Evolutionary conservation across 1,140 invertebrate species (phyloP).

Genomic region (Drosophila arizonae): DNA sequence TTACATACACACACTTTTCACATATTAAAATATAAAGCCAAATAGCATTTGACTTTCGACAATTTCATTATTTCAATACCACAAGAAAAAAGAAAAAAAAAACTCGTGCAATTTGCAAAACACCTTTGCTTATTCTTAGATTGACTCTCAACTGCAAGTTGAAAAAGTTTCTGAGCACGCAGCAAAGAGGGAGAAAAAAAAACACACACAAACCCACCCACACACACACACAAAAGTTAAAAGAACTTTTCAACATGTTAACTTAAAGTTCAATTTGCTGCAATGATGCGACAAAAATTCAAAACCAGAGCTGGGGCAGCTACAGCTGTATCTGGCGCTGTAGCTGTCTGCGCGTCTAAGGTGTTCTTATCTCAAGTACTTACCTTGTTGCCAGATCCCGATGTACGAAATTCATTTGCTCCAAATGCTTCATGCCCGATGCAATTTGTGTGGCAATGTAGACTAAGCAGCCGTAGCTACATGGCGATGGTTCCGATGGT

Average conservation of each 20-base stretch:
- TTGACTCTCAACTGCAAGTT: slow-evolving; percentile 34
- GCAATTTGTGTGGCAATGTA: slow-evolving; percentile 92
- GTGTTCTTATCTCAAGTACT: slow-evolving; percentile 73
- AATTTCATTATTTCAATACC: background rate
- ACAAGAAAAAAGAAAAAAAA: background rate
- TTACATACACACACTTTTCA: no score
- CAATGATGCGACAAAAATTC: slow-evolving; percentile 53
- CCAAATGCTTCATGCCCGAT: slow-evolving; percentile 93
- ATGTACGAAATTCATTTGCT: slow-evolving; percentile 91
- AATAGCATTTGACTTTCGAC: background rate
- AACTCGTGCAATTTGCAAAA: slow-evolving; percentile 12
- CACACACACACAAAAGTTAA: background rate
- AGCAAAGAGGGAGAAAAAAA: slow-evolving; percentile 2
- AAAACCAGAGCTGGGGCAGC: slow-evolving; percentile 1
- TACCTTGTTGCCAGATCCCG: slow-evolving; percentile 91
- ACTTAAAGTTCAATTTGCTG: slow-evolving; percentile 57
- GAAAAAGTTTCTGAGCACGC: slow-evolving; percentile 42
- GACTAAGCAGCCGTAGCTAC: slow-evolving; percentile 88
- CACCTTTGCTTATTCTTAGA: slow-evolving; percentile 27
- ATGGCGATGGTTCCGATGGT: slow-evolving; percentile 14
- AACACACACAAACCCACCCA: background rate
- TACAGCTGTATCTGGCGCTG: background rate
- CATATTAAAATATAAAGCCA: background rate
- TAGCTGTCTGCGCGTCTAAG: slow-evolving; percentile 3
- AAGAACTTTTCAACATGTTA: slow-evolving; percentile 38